Conservation (phyloP, 2,888 invertebrate species). For the Trichacis sp. region DNA sequence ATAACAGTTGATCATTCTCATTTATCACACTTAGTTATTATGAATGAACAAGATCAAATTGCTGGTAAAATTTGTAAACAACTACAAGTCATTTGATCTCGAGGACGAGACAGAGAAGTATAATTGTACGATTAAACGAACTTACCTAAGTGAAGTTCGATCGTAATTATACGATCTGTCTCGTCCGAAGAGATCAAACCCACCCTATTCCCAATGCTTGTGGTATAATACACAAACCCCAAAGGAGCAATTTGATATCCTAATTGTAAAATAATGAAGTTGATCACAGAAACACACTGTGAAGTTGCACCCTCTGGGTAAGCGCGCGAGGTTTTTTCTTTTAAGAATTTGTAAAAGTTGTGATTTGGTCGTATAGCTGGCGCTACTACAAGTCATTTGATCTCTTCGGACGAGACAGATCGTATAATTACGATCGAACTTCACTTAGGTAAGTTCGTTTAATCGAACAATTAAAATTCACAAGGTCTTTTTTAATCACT, state of each 20-base stretch:
- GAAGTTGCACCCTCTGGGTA: not conserved
- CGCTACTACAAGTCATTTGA: too few relatives aligned
- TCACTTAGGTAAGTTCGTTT: too few relatives aligned
- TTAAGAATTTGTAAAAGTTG: not conserved
- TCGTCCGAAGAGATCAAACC: too few relatives aligned
- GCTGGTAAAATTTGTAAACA: constrained; percentile 6
- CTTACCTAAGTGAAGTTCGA: too few relatives aligned
- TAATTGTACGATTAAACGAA: constrained; percentile 12
- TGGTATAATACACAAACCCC: not conserved
- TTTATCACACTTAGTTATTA: too few relatives aligned
- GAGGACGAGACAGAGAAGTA: constrained; percentile 16
- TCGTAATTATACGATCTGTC: too few relatives aligned
- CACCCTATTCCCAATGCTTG: not conserved
- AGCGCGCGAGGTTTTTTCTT: not conserved
- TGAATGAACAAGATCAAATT: not conserved
- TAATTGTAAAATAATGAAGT: not conserved
- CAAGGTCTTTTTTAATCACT: too few relatives aligned
- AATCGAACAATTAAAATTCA: too few relatives aligned
- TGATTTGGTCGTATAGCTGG: not conserved
- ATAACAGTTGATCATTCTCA: too few relatives aligned
- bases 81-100: constrained; percentile 18
- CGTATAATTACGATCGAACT: too few relatives aligned
- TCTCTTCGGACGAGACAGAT: too few relatives aligned
- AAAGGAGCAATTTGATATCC: not conserved
- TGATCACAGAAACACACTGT: not conserved